Evolutionary conservation across 2,797 vertebrate species (phyloP).

Genomic region (Champsocephalus esox): DNA sequence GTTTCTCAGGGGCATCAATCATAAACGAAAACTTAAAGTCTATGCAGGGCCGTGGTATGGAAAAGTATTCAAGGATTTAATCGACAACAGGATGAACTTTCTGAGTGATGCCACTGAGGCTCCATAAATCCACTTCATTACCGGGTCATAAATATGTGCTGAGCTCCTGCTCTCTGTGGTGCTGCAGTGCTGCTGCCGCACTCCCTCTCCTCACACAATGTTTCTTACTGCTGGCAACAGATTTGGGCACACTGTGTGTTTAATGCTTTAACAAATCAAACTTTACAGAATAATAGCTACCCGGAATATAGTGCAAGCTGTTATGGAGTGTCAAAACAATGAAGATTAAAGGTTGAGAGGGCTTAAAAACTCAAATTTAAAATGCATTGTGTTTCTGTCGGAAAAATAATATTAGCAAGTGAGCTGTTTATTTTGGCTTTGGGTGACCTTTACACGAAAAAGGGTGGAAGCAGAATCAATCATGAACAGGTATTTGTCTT

Average conservation of each 20-base stretch:
- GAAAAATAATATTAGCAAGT: neutral
- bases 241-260: neutral
- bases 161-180: conserved; percentile 50
- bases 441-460: neutral
- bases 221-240: neutral
- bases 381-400: neutral
- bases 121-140: conserved; percentile 80
- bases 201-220: neutral
- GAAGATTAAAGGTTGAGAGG: neutral
- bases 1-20: conserved; percentile 71
- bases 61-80: conserved; percentile 75
- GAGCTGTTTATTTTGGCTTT: neutral
- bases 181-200: conserved; percentile 26
- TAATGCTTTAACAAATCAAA: neutral
- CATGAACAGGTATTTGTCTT: neutral
- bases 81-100: conserved; percentile 71
- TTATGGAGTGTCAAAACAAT: neutral
- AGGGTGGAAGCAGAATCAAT: neutral
- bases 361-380: neutral
- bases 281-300: neutral
- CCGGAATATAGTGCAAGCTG: neutral
- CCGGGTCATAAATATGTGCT: conserved; percentile 70
- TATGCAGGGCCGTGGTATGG: conserved; percentile 57
- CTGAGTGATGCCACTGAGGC: conserved; percentile 54
- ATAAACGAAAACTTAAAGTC: conserved; percentile 51